These are phyloP conservation scores for Hippocampus zosterae DNA, from an alignment of 2,113 vertebrate species.

Conservation along the genomic window DNA sequence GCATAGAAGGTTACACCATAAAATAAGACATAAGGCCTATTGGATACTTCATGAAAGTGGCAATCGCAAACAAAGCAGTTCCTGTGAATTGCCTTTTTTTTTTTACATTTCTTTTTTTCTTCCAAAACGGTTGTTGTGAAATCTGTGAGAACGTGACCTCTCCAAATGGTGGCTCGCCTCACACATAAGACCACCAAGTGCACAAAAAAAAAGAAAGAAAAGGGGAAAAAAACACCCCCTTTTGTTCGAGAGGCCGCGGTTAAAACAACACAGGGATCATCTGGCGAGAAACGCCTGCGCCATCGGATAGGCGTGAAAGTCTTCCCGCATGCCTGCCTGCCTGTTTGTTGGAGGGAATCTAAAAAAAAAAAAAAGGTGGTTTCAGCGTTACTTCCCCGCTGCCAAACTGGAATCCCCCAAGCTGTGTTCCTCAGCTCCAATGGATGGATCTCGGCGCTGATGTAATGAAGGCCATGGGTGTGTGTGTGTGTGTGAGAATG, in stretches of 20 bases:
- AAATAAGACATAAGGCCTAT: too few relatives aligned
- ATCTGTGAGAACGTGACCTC: slow-evolving; percentile 16
- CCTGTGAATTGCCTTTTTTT: background rate
- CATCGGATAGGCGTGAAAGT: slow-evolving; percentile 38
- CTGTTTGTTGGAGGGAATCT: slow-evolving; percentile 14
- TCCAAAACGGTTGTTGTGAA: slow-evolving; percentile 9
- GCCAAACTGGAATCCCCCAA: slow-evolving; percentile 56
- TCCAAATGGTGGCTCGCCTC: slow-evolving; percentile 15
- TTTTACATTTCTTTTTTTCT: background rate
- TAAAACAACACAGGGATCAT: slow-evolving; percentile 37
- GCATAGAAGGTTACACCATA: too few relatives aligned
- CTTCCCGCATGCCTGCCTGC: slow-evolving; percentile 12
- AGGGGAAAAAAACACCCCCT: background rate
- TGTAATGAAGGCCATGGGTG: slow-evolving; percentile 53
- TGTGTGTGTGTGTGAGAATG: background rate
- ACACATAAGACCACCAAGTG: slow-evolving; percentile 22
- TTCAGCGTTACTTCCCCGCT: slow-evolving; percentile 26
- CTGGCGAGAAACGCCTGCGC: slow-evolving; percentile 16
- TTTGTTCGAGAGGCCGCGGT: slow-evolving; percentile 19
- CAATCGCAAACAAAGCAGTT: background rate
- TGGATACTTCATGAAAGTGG: background rate
- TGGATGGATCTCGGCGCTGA: slow-evolving; percentile 42
- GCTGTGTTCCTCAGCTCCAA: slow-evolving; percentile 43
- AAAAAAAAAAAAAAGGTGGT: slow-evolving; percentile 15
- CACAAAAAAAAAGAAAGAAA: slow-evolving; percentile 32